These are phyloP conservation scores for Chlamydotis undulata DNA, from an alignment of 2,113 vertebrate genomes.

Conservation along the genomic window DNA sequence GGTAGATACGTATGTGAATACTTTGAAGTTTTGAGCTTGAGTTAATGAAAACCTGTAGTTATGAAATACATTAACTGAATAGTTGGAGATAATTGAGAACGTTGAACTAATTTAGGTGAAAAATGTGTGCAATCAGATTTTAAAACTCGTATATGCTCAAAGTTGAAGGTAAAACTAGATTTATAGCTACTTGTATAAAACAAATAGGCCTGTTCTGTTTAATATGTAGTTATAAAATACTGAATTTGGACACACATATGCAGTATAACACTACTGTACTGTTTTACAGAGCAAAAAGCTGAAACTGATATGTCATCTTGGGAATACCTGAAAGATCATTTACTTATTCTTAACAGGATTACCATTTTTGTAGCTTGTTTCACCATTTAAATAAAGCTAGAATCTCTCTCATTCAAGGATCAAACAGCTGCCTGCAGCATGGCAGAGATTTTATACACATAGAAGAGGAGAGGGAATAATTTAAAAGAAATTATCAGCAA, in stretches of 20 bases:
- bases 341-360: background rate
- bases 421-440: background rate
- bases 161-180: background rate
- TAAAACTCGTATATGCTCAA: background rate
- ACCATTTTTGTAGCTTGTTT: background rate
- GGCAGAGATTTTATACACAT: background rate
- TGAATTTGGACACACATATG: background rate
- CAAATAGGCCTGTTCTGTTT: background rate
- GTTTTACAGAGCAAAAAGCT: background rate
- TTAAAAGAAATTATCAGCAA: background rate
- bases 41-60: background rate
- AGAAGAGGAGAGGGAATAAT: background rate
- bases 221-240: background rate
- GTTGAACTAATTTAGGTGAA: background rate
- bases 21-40: background rate
- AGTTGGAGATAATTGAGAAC: background rate
- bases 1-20: background rate
- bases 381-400: background rate
- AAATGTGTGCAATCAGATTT: background rate
- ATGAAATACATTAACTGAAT: background rate
- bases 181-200: background rate
- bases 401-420: background rate
- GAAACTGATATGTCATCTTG: background rate
- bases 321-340: background rate
- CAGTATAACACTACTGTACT: background rate